Evolutionary conservation across 1,140 invertebrate species (phyloP).

Genomic region (Luehdorfia chinensis): DNA sequence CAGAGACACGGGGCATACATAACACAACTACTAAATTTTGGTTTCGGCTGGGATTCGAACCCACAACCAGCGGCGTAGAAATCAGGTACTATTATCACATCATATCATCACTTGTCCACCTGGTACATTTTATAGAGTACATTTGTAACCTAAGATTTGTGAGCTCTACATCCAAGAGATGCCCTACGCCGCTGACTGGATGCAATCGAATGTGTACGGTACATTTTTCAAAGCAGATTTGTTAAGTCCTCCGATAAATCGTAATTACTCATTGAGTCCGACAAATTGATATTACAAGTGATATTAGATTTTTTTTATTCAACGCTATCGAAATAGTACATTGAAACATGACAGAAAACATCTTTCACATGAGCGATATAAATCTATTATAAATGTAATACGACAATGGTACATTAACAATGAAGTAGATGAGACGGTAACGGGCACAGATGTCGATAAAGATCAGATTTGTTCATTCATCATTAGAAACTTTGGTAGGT

Average conservation of each 20-base stretch:
- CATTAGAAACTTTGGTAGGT: constrained; percentile 24
- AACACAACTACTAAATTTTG: too few relatives aligned
- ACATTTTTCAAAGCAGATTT: constrained; percentile 9
- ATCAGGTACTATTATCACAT: too few relatives aligned
- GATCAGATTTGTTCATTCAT: constrained; percentile 55
- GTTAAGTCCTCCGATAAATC: constrained; percentile 1
- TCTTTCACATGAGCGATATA: constrained; percentile 38
- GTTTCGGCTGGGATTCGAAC: too few relatives aligned
- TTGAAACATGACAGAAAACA: constrained; percentile 37
- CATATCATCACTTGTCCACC: too few relatives aligned
- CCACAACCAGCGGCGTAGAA: too few relatives aligned
- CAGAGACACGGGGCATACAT: too few relatives aligned
- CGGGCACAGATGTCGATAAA: constrained; percentile 31
- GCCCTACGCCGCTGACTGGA: constrained; percentile 5
- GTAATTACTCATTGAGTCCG: constrained; percentile 4
- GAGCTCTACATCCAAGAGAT: constrained; percentile 4
- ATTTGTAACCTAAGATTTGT: constrained; percentile 12
- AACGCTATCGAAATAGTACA: constrained; percentile 31
- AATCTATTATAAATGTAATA: constrained; percentile 59
- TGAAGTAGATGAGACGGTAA: constrained; percentile 33
- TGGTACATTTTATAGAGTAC: background rate
- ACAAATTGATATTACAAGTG: constrained; percentile 19
- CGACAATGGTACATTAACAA: constrained; percentile 55
- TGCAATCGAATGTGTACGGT: constrained; percentile 7
- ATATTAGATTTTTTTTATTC: constrained; percentile 46